Conservation (phyloP, 2,888 invertebrate genomes). For the Drosophila nigricruria region DNA sequence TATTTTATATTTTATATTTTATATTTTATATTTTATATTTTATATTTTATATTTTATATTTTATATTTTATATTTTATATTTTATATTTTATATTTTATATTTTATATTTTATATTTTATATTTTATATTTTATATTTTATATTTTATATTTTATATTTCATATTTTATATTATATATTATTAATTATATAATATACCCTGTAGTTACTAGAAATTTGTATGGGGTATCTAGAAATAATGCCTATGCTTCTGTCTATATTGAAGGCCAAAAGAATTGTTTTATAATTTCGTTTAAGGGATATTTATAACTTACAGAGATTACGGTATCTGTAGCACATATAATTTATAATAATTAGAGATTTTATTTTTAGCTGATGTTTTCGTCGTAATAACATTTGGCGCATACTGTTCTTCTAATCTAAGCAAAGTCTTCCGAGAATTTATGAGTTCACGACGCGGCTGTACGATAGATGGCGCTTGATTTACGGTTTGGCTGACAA, state of each 20-base stretch:
- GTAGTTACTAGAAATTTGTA: too few species aligned
- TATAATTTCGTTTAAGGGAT: neutral
- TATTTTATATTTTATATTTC: neutral
- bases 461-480: conserved; percentile 3
- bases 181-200: too few species aligned
- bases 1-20: too few species aligned
- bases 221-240: neutral
- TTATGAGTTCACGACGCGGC: neutral
- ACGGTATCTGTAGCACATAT: neutral
- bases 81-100: too few species aligned
- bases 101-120: neutral
- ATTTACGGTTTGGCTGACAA: neutral
- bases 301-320: neutral
- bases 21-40: too few species aligned
- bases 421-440: neutral
- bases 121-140: neutral
- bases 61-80: neutral
- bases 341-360: neutral
- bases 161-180: neutral
- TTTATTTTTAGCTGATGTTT: neutral
- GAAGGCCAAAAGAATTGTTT: neutral
- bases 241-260: neutral
- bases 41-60: neutral
- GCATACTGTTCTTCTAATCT: conserved; percentile 1
- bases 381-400: conserved; percentile 1